Evolutionary conservation across 2,888 invertebrate genomes (phyloP).

Genomic region (Oscheius sp.): DNA sequence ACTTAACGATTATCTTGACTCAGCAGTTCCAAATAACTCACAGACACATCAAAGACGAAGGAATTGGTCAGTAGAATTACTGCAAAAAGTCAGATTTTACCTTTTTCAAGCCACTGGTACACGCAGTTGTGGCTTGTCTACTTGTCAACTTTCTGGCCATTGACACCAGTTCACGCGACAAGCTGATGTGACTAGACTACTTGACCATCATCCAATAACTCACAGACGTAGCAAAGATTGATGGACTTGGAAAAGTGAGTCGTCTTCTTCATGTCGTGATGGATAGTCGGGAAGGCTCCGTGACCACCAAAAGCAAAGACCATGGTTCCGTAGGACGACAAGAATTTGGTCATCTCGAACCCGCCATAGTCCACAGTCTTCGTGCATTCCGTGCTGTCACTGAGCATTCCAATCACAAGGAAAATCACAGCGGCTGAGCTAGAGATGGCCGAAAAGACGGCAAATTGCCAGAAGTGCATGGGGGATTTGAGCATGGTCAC

Average conservation of each 20-base stretch:
- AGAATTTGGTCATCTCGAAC: conserved; percentile 38
- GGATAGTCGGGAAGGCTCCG: conserved; percentile 59
- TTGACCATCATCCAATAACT: conserved; percentile 14
- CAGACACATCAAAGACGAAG: too few relatives aligned
- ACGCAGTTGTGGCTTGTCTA: too few relatives aligned
- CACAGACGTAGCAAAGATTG: conserved; percentile 53
- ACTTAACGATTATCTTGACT: too few relatives aligned
- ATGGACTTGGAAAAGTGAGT: conserved; percentile 59
- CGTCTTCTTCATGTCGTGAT: conserved; percentile 62
- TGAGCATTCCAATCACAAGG: conserved; percentile 45
- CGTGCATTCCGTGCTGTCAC: conserved; percentile 47
- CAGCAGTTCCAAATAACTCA: too few relatives aligned
- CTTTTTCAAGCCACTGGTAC: too few relatives aligned
- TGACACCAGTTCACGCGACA: not conserved
- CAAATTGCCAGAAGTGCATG: conserved; percentile 57
- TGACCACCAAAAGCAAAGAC: conserved; percentile 57
- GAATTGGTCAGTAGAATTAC: too few relatives aligned
- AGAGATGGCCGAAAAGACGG: conserved; percentile 51
- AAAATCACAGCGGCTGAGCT: conserved; percentile 45
- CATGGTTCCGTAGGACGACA: conserved; percentile 53
- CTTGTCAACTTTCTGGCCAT: too few relatives aligned
- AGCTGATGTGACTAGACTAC: not conserved
- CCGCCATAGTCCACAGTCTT: conserved; percentile 42
- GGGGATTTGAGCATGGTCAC: conserved; percentile 53
- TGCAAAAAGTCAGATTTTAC: too few relatives aligned